Evolutionary conservation across 2,888 invertebrate species (phyloP), one percentile per base, ranked within the genome.

Genomic region (Apamea crenata): DNA sequence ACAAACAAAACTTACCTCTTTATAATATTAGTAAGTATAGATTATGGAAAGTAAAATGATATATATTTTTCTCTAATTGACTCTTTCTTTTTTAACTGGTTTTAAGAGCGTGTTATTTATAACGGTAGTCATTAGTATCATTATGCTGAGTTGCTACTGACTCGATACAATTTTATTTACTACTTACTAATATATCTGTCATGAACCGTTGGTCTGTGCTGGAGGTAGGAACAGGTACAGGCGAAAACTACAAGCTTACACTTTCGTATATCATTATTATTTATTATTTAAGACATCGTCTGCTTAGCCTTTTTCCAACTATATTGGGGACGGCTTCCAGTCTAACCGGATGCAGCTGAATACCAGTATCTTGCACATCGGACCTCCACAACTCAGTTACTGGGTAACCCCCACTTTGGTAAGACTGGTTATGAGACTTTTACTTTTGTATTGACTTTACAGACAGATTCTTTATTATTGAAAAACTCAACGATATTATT

Each of bases 201-300:
- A 87, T 44, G 82, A 66, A 80, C 86, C 86, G 89, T 89, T 89
- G 74, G 14, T 72, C 25, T 32, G 61, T 50, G 65, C 74, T 59
- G 67, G 63, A 73, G 40, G 36, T 70, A 78, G 75, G 40, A 25
- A 36, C 25, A 18, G 1, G 83, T 88, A 89, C 87, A 81, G 77
- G 50, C 77, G 40, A 36, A 36, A 47, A 56, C 77, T 36, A 63
- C 14, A 56, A 29, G 47, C 76, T 50, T 75, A 75, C 32, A 53
- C 25, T n/a, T 14, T 7, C 21, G 12, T 12, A 1, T n/a, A 18
- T 32, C 1, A 53, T 16, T 32, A 14, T 50, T 50, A 3, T 67
- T 67, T 29, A n/a, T n/a, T 40, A n/a, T 67, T n/a, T n/a, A n/a
- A 18, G n/a, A 21, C 18, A 21, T 25, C 25, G n/a, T 56, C 56